A percentile compares a stretch with the other conserved stretches of the same genome.
These are phyloP conservation scores for Ciconia boyciana DNA, from an alignment of 2,113 vertebrate species.

Conservation along the genomic window DNA sequence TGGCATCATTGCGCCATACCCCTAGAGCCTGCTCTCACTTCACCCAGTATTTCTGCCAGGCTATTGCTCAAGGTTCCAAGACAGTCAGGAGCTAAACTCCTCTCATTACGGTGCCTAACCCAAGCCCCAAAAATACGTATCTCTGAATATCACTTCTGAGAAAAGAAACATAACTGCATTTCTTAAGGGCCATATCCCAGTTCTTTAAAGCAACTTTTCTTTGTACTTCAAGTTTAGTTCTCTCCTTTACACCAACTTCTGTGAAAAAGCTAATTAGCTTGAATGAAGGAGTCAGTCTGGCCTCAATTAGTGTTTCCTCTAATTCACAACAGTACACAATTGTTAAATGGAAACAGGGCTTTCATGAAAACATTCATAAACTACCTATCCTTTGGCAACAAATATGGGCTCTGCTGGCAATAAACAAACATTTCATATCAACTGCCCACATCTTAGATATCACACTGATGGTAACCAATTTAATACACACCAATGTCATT, in stretches of 20 bases:
- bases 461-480: background rate
- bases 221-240: background rate
- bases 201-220: background rate
- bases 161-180: background rate
- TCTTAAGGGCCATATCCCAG: background rate
- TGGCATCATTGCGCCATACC: no score
- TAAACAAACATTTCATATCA: background rate
- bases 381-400: background rate
- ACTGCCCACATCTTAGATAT: background rate
- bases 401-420: background rate
- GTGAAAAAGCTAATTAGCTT: background rate
- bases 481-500: background rate
- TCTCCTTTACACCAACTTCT: background rate
- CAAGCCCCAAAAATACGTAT: rapidly evolving
- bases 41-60: background rate
- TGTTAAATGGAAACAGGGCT: background rate
- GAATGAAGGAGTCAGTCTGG: background rate
- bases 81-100: background rate
- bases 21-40: background rate
- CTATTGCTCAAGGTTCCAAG: background rate
- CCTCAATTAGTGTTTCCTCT: background rate
- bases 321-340: background rate
- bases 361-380: background rate
- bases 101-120: background rate
- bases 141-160: background rate